Evolutionary conservation across 2,888 invertebrate species (phyloP).

Genomic region (Cantharis nigra): DNA sequence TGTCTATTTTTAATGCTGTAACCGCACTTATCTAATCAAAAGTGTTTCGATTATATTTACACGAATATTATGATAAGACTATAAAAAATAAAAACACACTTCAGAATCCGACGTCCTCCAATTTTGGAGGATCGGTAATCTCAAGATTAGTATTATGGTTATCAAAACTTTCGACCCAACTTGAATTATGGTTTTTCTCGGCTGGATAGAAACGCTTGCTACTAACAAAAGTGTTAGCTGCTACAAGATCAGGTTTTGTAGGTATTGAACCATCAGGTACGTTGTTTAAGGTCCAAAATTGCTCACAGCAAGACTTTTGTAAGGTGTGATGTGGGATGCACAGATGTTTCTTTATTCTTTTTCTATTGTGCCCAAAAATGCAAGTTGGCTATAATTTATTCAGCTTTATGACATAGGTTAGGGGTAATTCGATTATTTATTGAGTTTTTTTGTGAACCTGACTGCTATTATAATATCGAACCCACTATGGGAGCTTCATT

Average conservation of each 20-base stretch:
- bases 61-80: not conserved
- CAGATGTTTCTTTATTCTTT: conserved; percentile 35
- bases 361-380: conserved; percentile 32
- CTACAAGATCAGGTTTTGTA: conserved; percentile 28
- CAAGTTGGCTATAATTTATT: conserved; percentile 36
- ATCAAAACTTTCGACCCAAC: conserved; percentile 30
- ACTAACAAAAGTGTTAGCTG: conserved; percentile 35
- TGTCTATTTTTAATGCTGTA: not conserved
- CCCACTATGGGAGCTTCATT: conserved; percentile 13
- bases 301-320: conserved; percentile 27
- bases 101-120: not conserved
- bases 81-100: not conserved
- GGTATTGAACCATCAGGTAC: conserved; percentile 5
- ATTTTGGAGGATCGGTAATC: not conserved
- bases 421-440: conserved; percentile 39
- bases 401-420: conserved; percentile 34
- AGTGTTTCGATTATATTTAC: not conserved
- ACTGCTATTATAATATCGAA: conserved; percentile 14
- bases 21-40: not conserved
- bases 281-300: conserved; percentile 25
- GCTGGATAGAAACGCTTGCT: conserved; percentile 33
- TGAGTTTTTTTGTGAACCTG: conserved; percentile 31
- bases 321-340: conserved; percentile 39
- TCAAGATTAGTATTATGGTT: not conserved
- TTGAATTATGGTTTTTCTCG: conserved; percentile 39